Percentiles rank a stretch among this genome's conserved stretches.
Conservation (phyloP, 2,797 vertebrate genomes). For the Gambusia yucatana region DNA sequence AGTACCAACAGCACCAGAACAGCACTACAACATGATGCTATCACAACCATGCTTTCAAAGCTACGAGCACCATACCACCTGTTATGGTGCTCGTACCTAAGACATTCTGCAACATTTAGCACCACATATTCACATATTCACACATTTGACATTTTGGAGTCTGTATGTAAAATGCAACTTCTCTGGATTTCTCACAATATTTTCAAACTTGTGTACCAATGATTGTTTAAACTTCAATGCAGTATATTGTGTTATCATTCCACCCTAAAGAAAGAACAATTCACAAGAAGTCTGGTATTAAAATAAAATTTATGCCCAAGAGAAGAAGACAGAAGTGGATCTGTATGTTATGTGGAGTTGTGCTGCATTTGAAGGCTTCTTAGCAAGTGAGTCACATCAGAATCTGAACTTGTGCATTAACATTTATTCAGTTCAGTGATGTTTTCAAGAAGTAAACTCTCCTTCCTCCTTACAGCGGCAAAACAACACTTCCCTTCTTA, state of each 20-base stretch:
- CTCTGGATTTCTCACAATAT: neutral
- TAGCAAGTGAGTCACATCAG: neutral
- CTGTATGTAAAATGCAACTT: neutral
- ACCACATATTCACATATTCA: neutral
- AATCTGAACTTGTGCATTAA: slow-evolving; percentile 20
- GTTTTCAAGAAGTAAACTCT: slow-evolving; percentile 30
- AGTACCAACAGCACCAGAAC: neutral
- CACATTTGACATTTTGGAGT: neutral
- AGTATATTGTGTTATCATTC: neutral
- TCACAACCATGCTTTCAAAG: neutral
- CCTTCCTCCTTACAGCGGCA: neutral
- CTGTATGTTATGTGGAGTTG: neutral
- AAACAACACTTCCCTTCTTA: slow-evolving; percentile 2
- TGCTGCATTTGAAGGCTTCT: slow-evolving; percentile 9
- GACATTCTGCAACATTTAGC: no score
- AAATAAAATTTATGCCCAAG: neutral
- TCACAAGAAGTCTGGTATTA: neutral
- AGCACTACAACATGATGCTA: neutral
- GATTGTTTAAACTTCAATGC: neutral
- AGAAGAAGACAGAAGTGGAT: neutral
- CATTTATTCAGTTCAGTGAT: slow-evolving; percentile 29
- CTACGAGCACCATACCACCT: no score
- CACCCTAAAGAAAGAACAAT: neutral
- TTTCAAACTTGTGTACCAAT: neutral
- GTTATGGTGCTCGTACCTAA: neutral